phyloP scores from a whole-genome alignment of 2,888 invertebrate genomes.

The Rhagonycha fulva region DNA sequence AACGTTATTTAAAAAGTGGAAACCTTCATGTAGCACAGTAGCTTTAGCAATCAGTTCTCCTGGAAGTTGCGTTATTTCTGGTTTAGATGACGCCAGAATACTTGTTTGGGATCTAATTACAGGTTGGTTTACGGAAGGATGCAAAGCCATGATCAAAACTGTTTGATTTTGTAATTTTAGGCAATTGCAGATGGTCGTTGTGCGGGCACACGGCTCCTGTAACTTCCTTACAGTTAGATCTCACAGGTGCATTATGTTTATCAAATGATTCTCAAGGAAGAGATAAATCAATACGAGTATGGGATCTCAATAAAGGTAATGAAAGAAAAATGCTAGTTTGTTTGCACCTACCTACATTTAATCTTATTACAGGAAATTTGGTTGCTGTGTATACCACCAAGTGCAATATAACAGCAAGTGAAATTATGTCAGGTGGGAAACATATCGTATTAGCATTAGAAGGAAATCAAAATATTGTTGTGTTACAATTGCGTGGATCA shows the following conservation, averaged over 20 bases:
- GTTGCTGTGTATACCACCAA: conserved; percentile 81
- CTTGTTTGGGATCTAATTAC: conserved; percentile 87
- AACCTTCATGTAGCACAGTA: conserved; percentile 81
- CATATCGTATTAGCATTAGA: conserved; percentile 72
- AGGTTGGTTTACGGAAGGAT: conserved; percentile 53
- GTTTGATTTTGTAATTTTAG: conserved; percentile 51
- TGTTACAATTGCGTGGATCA: conserved; percentile 62
- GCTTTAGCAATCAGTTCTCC: conserved; percentile 85
- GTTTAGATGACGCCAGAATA: conserved; percentile 80
- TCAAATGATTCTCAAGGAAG: conserved; percentile 74
- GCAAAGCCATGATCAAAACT: background rate
- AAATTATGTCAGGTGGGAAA: conserved; percentile 74
- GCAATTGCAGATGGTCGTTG: conserved; percentile 77
- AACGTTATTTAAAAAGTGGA: conserved; percentile 90
- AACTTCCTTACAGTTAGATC: conserved; percentile 73
- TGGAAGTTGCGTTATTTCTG: conserved; percentile 83
- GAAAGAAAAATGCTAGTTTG: conserved; percentile 5
- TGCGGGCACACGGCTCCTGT: conserved; percentile 81
- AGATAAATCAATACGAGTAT: conserved; percentile 77
- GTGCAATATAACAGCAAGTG: conserved; percentile 74
- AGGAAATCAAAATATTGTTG: conserved; percentile 67
- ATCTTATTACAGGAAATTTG: conserved; percentile 66
- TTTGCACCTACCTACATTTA: conserved; percentile 12
- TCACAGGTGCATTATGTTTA: conserved; percentile 72
- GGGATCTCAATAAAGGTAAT: conserved; percentile 79